phyloP scores from a whole-genome alignment of 2,888 invertebrate genomes.

The Hololepta plana region DNA sequence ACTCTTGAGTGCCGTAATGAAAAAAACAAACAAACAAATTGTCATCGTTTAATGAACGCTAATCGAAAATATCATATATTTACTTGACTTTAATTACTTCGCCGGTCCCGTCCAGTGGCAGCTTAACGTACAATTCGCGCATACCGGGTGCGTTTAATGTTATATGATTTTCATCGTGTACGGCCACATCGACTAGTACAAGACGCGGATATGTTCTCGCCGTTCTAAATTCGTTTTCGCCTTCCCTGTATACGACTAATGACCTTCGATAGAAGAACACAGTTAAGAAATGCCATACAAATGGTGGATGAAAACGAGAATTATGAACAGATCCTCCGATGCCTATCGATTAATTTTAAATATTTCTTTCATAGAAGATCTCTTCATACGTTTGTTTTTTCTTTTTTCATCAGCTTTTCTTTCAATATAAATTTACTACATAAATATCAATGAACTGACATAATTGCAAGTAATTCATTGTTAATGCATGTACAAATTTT shows the following conservation, averaged over 20 bases:
- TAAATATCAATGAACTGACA: conserved; percentile 1
- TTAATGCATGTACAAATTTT: neutral
- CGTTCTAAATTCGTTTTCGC: conserved; percentile 12
- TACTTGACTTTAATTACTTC: conserved; percentile 2
- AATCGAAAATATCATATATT: neutral
- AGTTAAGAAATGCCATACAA: neutral
- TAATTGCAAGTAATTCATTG: conserved; percentile 1
- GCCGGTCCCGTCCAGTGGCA: conserved; percentile 16
- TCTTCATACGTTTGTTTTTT: neutral
- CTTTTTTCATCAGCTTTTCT: neutral
- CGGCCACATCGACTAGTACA: conserved; percentile 25
- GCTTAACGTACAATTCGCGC: conserved; percentile 25
- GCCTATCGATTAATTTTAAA: neutral
- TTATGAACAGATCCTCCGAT: too few species aligned
- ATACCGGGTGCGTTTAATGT: conserved; percentile 29
- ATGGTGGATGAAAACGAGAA: conserved; percentile 3
- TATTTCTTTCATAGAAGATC: neutral
- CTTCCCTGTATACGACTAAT: too few species aligned
- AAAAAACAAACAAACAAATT: neutral
- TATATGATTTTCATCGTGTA: conserved; percentile 24
- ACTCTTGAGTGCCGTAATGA: conserved; percentile 1
- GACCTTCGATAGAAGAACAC: neutral
- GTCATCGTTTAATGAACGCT: neutral
- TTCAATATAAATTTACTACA: neutral
- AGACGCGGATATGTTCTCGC: conserved; percentile 26